These are phyloP conservation scores for Brachionus plicatilis DNA, from an alignment of 1,140 invertebrate species.

Conservation along the genomic window DNA sequence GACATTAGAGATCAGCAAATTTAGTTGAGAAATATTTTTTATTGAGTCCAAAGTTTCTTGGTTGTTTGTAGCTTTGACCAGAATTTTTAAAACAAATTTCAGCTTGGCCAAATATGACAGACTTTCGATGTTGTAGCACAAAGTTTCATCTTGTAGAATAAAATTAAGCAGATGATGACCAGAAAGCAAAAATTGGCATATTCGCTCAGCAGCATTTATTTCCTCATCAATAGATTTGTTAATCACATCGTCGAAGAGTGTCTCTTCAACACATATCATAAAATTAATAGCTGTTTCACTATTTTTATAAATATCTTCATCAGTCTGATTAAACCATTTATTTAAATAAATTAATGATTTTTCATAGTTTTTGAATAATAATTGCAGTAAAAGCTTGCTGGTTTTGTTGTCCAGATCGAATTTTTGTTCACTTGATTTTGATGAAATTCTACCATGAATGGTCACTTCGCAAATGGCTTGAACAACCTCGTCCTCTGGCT, in stretches of 20 bases:
- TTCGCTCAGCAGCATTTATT: not conserved
- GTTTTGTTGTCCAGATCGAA: not conserved
- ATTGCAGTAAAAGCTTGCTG: not conserved
- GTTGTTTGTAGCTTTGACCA: not conserved
- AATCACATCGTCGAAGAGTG: not conserved
- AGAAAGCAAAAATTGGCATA: not conserved
- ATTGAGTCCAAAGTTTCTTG: not conserved
- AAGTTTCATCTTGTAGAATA: not conserved
- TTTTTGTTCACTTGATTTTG: not conserved
- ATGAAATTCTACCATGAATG: not conserved
- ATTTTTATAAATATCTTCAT: not conserved
- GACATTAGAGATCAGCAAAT: not conserved
- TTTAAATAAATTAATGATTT: not conserved
- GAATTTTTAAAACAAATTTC: not conserved
- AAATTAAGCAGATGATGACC: not conserved
- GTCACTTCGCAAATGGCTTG: not conserved
- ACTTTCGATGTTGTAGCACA: not conserved
- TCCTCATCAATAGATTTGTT: slow-evolving; percentile 3
- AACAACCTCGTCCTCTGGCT: not conserved
- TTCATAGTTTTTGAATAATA: not conserved
- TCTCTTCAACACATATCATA: not conserved
- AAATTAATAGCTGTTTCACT: not conserved
- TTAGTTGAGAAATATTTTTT: not conserved
- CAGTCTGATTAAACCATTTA: not conserved
- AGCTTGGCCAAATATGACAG: not conserved